phyloP scores from a whole-genome alignment of 64 coral and sea anemone genomes.

The Platygyra sinensis region DNA sequence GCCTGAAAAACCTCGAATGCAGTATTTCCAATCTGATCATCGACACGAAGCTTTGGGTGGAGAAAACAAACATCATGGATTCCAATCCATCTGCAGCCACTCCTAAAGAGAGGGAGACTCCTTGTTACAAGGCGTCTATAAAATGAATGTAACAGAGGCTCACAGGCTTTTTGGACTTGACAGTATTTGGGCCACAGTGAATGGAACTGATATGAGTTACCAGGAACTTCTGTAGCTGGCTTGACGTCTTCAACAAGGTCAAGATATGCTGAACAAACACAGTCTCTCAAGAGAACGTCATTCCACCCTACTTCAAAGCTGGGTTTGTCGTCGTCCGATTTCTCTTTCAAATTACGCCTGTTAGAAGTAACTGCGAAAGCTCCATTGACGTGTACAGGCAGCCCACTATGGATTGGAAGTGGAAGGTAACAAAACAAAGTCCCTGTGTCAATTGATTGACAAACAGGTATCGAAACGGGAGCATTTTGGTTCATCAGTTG shows the following conservation, averaged over 20 bases:
- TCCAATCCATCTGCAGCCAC: background rate
- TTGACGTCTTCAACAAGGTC: slow-evolving; percentile 49
- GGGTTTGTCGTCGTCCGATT: slow-evolving; percentile 71
- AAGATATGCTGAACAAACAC: slow-evolving; percentile 62
- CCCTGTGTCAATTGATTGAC: background rate
- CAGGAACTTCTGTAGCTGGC: background rate
- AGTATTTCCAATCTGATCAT: slow-evolving; percentile 40
- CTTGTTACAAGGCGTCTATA: slow-evolving; percentile 28
- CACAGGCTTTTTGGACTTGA: slow-evolving; percentile 32
- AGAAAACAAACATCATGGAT: too few species aligned
- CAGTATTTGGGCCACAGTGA: slow-evolving; percentile 64
- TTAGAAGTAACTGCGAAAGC: slow-evolving; percentile 69
- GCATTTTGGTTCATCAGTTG: too few species aligned
- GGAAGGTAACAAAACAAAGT: slow-evolving; percentile 22
- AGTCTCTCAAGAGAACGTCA: slow-evolving; percentile 67
- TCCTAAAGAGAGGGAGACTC: slow-evolving; percentile 25
- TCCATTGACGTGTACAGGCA: slow-evolving; percentile 50
- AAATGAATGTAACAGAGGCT: slow-evolving; percentile 50
- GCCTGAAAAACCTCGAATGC: slow-evolving; percentile 69
- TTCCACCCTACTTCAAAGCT: slow-evolving; percentile 76
- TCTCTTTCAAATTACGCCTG: slow-evolving; percentile 65
- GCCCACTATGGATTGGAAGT: background rate
- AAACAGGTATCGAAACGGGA: background rate
- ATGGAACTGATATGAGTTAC: background rate
- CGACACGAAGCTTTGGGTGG: background rate